Conservation (phyloP, 2,797 vertebrate species). For the Columba guinea region DNA sequence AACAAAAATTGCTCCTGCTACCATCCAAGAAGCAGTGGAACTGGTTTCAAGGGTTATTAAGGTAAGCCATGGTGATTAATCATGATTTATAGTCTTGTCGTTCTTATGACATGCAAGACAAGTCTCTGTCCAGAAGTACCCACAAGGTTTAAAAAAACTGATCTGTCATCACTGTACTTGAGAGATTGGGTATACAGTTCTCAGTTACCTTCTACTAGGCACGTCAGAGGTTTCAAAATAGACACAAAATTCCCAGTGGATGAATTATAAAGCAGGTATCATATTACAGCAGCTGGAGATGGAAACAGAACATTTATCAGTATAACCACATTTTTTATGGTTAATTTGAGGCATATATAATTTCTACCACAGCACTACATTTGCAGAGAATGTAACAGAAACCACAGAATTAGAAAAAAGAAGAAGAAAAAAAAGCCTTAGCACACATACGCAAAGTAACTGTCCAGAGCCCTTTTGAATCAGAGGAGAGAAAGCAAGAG, state of each 20-base stretch:
- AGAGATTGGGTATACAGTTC: neutral
- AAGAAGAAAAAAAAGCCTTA: neutral
- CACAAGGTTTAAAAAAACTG: neutral
- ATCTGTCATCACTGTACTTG: neutral
- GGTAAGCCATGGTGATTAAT: neutral
- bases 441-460: neutral
- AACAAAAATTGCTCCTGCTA: neutral
- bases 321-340: neutral
- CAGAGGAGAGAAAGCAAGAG: neutral
- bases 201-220: neutral
- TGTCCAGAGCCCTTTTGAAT: neutral
- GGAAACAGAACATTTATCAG: neutral
- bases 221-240: neutral
- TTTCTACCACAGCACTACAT: neutral
- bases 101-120: neutral
- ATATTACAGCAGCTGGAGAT: neutral
- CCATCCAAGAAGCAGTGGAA: neutral
- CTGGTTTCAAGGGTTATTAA: neutral
- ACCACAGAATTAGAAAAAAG: neutral
- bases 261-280: neutral
- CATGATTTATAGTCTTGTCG: neutral
- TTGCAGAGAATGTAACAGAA: neutral
- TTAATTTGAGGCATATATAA: neutral
- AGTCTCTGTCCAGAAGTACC: neutral
- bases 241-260: constrained; percentile 8